A percentile compares a stretch with the other conserved stretches of the same genome.
phyloP scores from a whole-genome alignment of 2,888 invertebrate species.

The Cosmorhoe ocellata region DNA sequence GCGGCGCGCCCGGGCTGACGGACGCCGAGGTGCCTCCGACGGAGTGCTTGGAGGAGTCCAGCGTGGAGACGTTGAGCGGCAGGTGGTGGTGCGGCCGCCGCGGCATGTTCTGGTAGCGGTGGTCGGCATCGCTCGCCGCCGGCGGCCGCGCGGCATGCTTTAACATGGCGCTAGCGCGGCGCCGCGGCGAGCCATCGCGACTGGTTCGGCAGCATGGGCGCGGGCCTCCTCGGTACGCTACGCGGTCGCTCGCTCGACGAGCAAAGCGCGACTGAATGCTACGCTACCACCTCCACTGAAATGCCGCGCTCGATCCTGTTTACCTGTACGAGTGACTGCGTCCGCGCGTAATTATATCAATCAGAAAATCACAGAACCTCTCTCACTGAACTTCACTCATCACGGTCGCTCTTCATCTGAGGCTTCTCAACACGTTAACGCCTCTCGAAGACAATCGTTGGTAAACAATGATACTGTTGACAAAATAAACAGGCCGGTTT shows the following conservation, averaged over 20 bases:
- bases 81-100: slow-evolving; percentile 84
- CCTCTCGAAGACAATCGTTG: slow-evolving; percentile 19
- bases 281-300: slow-evolving; percentile 28
- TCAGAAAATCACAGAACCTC: slow-evolving; percentile 42
- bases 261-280: slow-evolving; percentile 58
- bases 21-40: slow-evolving; percentile 82
- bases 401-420: slow-evolving; percentile 3
- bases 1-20: slow-evolving; percentile 81
- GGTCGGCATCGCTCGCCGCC: slow-evolving; percentile 79
- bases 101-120: slow-evolving; percentile 81
- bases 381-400: slow-evolving; percentile 20
- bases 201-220: slow-evolving; percentile 67
- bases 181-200: slow-evolving; percentile 71
- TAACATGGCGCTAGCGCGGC: slow-evolving; percentile 84
- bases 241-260: slow-evolving; percentile 32
- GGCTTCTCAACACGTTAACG: not conserved
- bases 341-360: slow-evolving; percentile 67
- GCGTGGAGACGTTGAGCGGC: slow-evolving; percentile 85
- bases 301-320: slow-evolving; percentile 16
- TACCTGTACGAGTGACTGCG: slow-evolving; percentile 51
- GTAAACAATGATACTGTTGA: slow-evolving; percentile 19
- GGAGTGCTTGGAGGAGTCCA: slow-evolving; percentile 86
- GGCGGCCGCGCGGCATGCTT: slow-evolving; percentile 86
- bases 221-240: slow-evolving; percentile 40
- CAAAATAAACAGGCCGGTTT: slow-evolving; percentile 23